Evolutionary conservation across 2,888 invertebrate genomes (phyloP).

Genomic region (Drepanosiphum platanoidis): DNA sequence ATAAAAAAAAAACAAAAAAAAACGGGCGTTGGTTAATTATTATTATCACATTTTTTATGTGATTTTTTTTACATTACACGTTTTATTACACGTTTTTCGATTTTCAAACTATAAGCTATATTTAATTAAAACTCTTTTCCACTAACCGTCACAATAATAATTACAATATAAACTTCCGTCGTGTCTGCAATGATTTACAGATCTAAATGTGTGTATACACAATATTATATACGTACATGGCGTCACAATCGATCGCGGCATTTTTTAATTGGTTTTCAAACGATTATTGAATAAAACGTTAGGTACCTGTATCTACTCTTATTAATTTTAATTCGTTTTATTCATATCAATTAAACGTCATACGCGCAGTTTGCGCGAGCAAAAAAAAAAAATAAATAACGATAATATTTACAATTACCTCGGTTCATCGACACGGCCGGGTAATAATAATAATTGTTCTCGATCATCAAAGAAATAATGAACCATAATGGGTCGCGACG

Average conservation of each 20-base stretch:
- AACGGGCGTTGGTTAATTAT: too few species aligned
- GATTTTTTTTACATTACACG: too few species aligned
- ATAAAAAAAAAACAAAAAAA: too few species aligned
- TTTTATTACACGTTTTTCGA: too few species aligned
- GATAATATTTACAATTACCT: not conserved
- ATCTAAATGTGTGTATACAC: not conserved
- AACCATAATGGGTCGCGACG: not conserved
- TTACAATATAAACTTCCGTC: not conserved
- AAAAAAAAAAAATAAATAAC: too few species aligned
- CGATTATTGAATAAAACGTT: not conserved
- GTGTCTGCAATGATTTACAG: not conserved
- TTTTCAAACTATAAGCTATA: too few species aligned
- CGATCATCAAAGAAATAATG: not conserved
- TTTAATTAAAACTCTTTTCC: too few species aligned
- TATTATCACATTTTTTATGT: too few species aligned
- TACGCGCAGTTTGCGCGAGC: too few species aligned
- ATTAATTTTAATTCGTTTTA: not conserved
- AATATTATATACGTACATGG: too few species aligned
- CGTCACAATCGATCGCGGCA: not conserved
- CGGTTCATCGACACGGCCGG: not conserved
- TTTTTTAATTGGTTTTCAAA: not conserved
- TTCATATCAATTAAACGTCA: not conserved
- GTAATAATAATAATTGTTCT: not conserved
- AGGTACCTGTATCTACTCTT: not conserved
- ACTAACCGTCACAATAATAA: not conserved